A percentile compares a stretch with the other conserved stretches of the same genome.
phyloP scores from a whole-genome alignment of 2,888 invertebrate genomes.

The Eupithecia abbreviata region DNA sequence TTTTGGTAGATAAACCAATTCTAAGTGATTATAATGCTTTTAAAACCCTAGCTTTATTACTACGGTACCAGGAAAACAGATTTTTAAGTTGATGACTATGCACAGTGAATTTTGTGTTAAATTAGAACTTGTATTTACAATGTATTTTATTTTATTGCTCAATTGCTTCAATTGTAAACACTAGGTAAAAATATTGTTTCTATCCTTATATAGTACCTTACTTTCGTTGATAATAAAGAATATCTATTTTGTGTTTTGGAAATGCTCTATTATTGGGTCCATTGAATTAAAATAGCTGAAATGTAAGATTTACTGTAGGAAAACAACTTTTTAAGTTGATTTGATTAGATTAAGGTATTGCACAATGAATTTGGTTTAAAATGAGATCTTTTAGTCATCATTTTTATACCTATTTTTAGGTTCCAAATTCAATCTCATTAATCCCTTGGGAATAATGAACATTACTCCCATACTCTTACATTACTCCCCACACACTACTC shows the following conservation, averaged over 20 bases:
- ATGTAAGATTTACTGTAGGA: too few species aligned
- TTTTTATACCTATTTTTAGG: too few species aligned
- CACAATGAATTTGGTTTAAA: too few species aligned
- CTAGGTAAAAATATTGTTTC: background rate
- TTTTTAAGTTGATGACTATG: background rate
- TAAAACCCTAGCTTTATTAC: background rate
- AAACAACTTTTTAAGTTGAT: too few species aligned
- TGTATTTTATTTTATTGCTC: background rate
- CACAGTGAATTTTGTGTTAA: conserved; percentile 1
- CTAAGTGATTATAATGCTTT: background rate
- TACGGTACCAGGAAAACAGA: background rate
- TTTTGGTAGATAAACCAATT: background rate
- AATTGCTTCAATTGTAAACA: background rate
- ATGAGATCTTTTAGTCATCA: too few species aligned
- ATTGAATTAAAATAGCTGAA: background rate
- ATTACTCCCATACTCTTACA: too few species aligned
- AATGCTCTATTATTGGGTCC: background rate
- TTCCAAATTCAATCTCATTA: too few species aligned
- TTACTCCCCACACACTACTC: too few species aligned
- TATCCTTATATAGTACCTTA: background rate
- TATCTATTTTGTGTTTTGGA: background rate
- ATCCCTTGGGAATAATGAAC: too few species aligned
- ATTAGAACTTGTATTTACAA: background rate
- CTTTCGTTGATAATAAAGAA: background rate
- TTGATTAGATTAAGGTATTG: too few species aligned